Evolutionary conservation across 2,113 vertebrate species (phyloP).

Genomic region (Pteruthius melanotis): DNA sequence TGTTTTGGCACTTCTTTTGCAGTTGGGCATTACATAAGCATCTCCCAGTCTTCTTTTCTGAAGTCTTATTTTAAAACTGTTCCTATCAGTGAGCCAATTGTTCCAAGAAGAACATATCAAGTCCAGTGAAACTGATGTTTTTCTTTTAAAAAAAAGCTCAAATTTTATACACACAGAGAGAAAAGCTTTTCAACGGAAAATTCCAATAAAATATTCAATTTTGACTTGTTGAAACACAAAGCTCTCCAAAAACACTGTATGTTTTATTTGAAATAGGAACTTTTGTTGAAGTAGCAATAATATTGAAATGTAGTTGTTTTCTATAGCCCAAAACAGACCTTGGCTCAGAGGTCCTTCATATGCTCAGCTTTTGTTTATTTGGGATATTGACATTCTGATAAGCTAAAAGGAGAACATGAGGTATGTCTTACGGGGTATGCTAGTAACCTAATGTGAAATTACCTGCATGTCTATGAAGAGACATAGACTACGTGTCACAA

Average conservation of each 20-base stretch:
- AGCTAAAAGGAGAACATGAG: not conserved
- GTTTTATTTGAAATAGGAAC: not conserved
- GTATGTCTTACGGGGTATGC: not conserved
- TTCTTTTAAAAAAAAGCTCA: not conserved
- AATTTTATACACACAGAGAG: not conserved
- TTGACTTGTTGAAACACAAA: not conserved
- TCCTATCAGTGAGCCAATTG: not conserved
- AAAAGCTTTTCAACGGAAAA: not conserved
- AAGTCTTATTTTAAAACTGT: not conserved
- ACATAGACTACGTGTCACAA: not conserved
- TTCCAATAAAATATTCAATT: not conserved
- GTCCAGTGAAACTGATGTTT: not conserved
- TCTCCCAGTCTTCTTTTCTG: not conserved
- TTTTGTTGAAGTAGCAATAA: not conserved
- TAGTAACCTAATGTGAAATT: not conserved
- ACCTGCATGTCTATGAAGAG: not conserved
- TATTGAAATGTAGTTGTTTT: not conserved
- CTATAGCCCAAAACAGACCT: not conserved
- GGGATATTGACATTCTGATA: not conserved
- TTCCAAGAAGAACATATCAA: not conserved
- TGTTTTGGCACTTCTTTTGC: not conserved
- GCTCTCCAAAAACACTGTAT: not conserved
- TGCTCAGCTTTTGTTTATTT: not conserved
- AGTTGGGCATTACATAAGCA: not conserved
- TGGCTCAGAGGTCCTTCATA: not conserved